A percentile compares a stretch with the other conserved stretches of the same genome.
These are phyloP conservation scores for Drosophila neonasuta DNA, from an alignment of 2,888 invertebrate genomes.

Conservation along the genomic window DNA sequence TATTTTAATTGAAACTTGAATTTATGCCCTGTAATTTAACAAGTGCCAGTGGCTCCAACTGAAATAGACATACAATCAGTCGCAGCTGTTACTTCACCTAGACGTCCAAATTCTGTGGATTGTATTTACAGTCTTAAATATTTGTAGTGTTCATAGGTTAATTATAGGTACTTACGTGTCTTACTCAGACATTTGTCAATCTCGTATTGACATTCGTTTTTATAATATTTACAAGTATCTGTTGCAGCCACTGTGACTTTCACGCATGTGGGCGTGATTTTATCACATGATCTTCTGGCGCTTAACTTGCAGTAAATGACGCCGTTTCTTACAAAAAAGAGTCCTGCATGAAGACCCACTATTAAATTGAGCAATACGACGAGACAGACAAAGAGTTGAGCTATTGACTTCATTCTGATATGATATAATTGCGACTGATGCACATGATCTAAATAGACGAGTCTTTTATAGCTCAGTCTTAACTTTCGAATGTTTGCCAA, in stretches of 20 bases:
- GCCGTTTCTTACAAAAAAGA: conserved; percentile 34
- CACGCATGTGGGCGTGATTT: conserved; percentile 34
- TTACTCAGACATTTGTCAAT: conserved; percentile 46
- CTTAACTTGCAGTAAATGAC: conserved; percentile 52
- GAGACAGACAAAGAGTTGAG: background rate
- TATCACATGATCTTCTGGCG: conserved; percentile 39
- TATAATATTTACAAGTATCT: conserved; percentile 43
- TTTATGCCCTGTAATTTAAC: background rate
- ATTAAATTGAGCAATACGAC: conserved; percentile 23
- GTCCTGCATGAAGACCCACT: conserved; percentile 32
- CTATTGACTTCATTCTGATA: conserved; percentile 26
- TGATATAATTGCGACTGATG: conserved; percentile 22
- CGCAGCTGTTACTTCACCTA: background rate
- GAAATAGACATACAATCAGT: background rate
- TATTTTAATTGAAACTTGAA: background rate
- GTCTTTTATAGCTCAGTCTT: conserved; percentile 29
- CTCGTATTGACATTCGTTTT: conserved; percentile 46
- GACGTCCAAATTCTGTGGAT: conserved; percentile 6
- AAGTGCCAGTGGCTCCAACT: conserved; percentile 5
- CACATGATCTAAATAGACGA: background rate
- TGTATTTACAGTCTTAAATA: background rate
- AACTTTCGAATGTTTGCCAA: conserved; percentile 2
- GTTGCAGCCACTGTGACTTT: background rate
- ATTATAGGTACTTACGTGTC: conserved; percentile 36
- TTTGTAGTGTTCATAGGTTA: background rate